Evolutionary conservation across 2,797 vertebrate species (phyloP), one percentile per base, ranked within the genome.

Genomic region (Arrhamphus sclerolepis): DNA sequence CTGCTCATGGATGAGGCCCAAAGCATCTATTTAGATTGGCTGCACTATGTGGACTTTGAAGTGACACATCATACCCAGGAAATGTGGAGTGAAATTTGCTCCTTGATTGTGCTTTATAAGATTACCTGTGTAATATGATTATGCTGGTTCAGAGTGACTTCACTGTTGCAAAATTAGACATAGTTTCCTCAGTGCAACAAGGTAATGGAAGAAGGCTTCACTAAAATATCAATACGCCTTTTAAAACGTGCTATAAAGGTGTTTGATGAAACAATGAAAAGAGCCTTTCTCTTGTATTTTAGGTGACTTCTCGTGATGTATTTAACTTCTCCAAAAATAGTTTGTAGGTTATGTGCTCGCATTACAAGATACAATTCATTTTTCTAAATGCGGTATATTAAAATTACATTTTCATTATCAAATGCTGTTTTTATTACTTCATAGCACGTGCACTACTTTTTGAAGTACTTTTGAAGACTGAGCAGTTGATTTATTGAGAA

Each of bases 101-200:
- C 64, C 46, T 56, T 73, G 56, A 74, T 72, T 62, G 71, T 81
- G 68, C 46, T 61, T 70, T 56, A 56, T 49, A 62, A 70, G 65
- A 70, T 77, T 67, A 78, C 75, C 66, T 70, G 50, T 84, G 68
- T 82, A 84, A 84, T 81, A 64, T 24, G 69, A 80, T 87, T 86
- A 77, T 54, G 31, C 21, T 49, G 40, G 26, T 62, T 62, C 41
- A 60, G 60, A 62, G 31, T 58, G 57, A 80, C 63, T 70, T 80
- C 57, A 78, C 63, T 46, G 52, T 63, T 58, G 71, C 72, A 70
- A 76, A 60, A 63, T 57, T 39, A 62, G 19, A 56, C 66, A 60
- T 54, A 54, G 59, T 75, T 62, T 75, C 53, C 41, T 62, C 41
- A 17, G n/a, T 56, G 53, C 65, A 65, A 59, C 19, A n/a, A 49